Conservation (phyloP, 2,113 vertebrate genomes). For the Casuarius casuarius region DNA sequence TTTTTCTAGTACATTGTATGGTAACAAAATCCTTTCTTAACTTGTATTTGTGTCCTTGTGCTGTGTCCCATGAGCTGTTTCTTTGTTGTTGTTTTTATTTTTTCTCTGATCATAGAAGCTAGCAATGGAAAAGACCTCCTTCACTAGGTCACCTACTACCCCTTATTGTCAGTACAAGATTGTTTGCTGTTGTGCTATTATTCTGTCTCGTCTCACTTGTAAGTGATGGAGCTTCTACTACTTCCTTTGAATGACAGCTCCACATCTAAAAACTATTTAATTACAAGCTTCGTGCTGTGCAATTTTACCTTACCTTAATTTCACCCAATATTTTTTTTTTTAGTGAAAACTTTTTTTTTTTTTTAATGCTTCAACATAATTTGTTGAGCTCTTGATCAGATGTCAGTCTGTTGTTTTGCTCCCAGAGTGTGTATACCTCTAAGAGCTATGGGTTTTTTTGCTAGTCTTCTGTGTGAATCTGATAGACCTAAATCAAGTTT, state of each 20-base stretch:
- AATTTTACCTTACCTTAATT: background rate
- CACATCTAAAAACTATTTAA: background rate
- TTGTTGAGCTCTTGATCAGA: background rate
- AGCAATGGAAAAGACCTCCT: too few relatives aligned
- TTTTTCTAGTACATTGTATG: too few relatives aligned
- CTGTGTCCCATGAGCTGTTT: too few relatives aligned
- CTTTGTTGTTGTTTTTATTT: too few relatives aligned
- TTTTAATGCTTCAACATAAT: background rate
- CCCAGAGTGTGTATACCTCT: background rate
- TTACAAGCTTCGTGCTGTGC: background rate
- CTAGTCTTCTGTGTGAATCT: background rate
- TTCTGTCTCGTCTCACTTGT: too few relatives aligned
- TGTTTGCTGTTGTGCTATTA: too few relatives aligned
- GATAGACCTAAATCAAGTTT: background rate
- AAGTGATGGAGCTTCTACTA: accelerated
- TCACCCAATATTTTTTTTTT: background rate
- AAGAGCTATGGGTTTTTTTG: background rate
- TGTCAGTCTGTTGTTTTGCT: background rate
- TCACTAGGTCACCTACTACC: too few relatives aligned
- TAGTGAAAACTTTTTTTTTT: background rate
- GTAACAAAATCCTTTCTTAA: too few relatives aligned
- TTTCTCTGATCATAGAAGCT: too few relatives aligned
- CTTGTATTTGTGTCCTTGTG: too few relatives aligned
- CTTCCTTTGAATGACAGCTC: background rate
- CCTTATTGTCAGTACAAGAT: too few relatives aligned